A percentile compares a stretch with the other conserved stretches of the same genome.
Evolutionary conservation across 2,797 vertebrate species (phyloP).

Genomic region (Bovichtus variegatus): DNA sequence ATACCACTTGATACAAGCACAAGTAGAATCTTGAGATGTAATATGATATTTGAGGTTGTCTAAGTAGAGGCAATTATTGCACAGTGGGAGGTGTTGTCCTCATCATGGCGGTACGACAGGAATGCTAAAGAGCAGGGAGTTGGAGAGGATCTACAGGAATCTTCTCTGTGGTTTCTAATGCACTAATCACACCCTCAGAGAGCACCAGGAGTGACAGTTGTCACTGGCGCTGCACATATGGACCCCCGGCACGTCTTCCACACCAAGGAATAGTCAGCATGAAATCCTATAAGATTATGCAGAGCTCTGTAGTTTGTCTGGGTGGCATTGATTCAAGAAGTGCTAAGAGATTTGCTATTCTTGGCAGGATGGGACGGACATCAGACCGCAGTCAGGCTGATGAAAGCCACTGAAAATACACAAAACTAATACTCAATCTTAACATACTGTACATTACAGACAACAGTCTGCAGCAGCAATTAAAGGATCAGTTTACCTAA

Average conservation of each 20-base stretch:
- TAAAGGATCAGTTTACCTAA: slow-evolving; percentile 36
- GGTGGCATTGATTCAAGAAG: slow-evolving; percentile 34
- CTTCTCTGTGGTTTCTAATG: slow-evolving; percentile 40
- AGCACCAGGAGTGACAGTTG: slow-evolving; percentile 60
- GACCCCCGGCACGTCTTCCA: slow-evolving; percentile 53
- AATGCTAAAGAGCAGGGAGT: slow-evolving; percentile 53
- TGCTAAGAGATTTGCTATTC: slow-evolving; percentile 71
- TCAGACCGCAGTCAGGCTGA: slow-evolving; percentile 34
- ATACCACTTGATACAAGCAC: slow-evolving; percentile 48
- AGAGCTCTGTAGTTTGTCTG: slow-evolving; percentile 59
- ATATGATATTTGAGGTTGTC: slow-evolving; percentile 56
- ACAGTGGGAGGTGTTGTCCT: slow-evolving; percentile 45
- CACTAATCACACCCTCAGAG: slow-evolving; percentile 37
- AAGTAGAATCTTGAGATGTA: slow-evolving; percentile 50
- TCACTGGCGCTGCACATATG: slow-evolving; percentile 61
- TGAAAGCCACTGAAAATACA: slow-evolving; percentile 44
- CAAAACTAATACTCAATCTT: slow-evolving; percentile 42
- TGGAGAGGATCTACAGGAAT: slow-evolving; percentile 40
- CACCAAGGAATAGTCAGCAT: slow-evolving; percentile 59
- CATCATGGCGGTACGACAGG: slow-evolving; percentile 45
- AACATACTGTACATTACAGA: slow-evolving; percentile 26
- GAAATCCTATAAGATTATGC: slow-evolving; percentile 72
- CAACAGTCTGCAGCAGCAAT: slow-evolving; percentile 25
- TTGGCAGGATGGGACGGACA: slow-evolving; percentile 44
- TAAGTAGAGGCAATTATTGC: slow-evolving; percentile 58